Base-by-base conservation (phyloP, 92 coral and sea anemone genomes). In the Blastomussa wellsi region DNA sequence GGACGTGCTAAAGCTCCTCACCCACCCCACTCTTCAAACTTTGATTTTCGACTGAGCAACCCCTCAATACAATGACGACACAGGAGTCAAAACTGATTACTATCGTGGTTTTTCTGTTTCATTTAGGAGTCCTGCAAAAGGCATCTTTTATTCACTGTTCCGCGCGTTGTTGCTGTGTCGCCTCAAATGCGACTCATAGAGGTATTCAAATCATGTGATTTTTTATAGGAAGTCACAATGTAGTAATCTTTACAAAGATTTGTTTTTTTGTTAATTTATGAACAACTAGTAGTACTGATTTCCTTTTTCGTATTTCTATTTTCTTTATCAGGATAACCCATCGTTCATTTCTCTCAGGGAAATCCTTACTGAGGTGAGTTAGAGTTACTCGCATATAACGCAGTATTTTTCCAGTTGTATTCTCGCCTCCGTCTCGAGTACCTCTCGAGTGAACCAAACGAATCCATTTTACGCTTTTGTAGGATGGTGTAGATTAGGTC, bases 141-240 rank as follows among this genome's bases (percentile, higher is more conserved):
- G 77, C 98, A 96, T 86, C 88, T 96, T 15, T 92, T 96, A 78
- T 96, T 94, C 80, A 92, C 99, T 4, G 98, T 96, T 1, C 98
- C 99, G 1, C 94, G 98, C 26, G 99, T 96, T 15, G 99, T 96
- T 33, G 99, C 99, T 19, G 98, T 96, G 36, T 96, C 99, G 24
- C 99, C 99, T 24, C 99, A 96, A 69, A 96, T 96, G 99, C 90
- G 98, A 48, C 93, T 96, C 41, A 96, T 96, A 39, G 98, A 96
- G 94, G 99, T 96, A 79, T 28, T 33, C 39, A 24, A 37, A 29
- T 51, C 22, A 15, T 51, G 3, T 51, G 57, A 51, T 51, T 3
- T 51, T 14, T 17, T 51, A 0, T 51, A 15, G n/a, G n/a, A 51
- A 16, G 57, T 51, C 20, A 51, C 57, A 51, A 51, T 51, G 57